phyloP scores from a whole-genome alignment of 2,888 invertebrate species.

The Drosophila vallismaia region DNA sequence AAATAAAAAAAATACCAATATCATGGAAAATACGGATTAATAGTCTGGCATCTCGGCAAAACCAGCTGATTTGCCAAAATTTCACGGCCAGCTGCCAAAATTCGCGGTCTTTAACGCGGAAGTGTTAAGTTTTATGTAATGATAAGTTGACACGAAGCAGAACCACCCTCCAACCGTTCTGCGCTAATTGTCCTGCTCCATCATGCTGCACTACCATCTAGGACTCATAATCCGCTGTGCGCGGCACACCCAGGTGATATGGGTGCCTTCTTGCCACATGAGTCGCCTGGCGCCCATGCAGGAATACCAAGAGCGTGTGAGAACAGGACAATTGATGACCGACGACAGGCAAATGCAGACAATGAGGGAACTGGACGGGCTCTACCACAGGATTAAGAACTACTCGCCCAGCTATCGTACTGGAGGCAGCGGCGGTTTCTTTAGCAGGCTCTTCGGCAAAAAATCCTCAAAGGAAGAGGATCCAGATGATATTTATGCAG shows the following conservation, averaged over 20 bases:
- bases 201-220: constrained; percentile 51
- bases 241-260: constrained; percentile 6
- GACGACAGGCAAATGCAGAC: constrained; percentile 91
- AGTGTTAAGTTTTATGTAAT: constrained; percentile 59
- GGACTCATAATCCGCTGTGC: constrained; percentile 35
- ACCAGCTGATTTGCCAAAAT: constrained; percentile 20
- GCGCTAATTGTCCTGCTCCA: constrained; percentile 27
- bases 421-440: constrained; percentile 47
- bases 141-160: constrained; percentile 54
- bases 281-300: constrained; percentile 84
- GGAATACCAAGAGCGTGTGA: constrained; percentile 86
- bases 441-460: constrained; percentile 53
- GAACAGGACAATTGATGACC: constrained; percentile 86
- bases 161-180: constrained; percentile 7
- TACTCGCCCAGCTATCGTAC: constrained; percentile 63
- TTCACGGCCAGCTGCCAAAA: constrained; percentile 63
- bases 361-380: constrained; percentile 88
- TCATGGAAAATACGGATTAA: too few relatives aligned
- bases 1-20: too few relatives aligned
- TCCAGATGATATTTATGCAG: constrained; percentile 62
- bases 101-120: constrained; percentile 66
- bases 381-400: constrained; percentile 85
- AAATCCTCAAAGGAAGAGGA: constrained; percentile 36
- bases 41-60: constrained; percentile 4
- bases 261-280: constrained; percentile 26